Conservation (phyloP, 2,888 invertebrate species). For the Tipula vernalis region DNA sequence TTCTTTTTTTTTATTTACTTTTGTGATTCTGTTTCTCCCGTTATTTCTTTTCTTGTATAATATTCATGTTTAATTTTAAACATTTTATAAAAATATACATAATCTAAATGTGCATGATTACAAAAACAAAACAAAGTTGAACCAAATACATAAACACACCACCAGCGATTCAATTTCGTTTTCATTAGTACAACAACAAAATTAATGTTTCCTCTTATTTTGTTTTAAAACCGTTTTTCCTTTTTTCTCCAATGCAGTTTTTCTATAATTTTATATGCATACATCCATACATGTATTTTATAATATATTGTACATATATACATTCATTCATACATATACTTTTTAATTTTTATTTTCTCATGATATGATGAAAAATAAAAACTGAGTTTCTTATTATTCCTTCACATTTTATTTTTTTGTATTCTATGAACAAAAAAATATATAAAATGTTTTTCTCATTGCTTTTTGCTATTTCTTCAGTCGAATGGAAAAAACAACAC, state of each 20-base stretch:
- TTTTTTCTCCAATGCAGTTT: background rate
- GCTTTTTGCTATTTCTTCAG: constrained; percentile 10
- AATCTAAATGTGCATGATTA: background rate
- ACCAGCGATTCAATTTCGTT: background rate
- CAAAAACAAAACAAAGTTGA: background rate
- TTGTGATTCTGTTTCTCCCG: background rate
- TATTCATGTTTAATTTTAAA: background rate
- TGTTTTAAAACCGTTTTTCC: background rate
- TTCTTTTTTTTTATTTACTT: background rate
- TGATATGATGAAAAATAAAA: background rate
- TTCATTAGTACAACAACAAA: background rate
- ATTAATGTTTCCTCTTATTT: background rate
- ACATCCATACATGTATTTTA: background rate
- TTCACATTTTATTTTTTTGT: background rate
- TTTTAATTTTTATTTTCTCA: background rate
- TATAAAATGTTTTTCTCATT: constrained; percentile 1
- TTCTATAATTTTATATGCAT: background rate
- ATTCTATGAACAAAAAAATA: background rate
- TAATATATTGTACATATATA: background rate
- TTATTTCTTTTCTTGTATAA: background rate
- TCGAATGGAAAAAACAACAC: constrained; percentile 7
- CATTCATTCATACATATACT: background rate
- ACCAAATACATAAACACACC: background rate
- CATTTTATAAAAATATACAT: background rate
- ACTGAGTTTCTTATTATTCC: background rate